These are phyloP conservation scores for Dendrolimus punctatus DNA, from an alignment of 1,140 invertebrate species.

Conservation along the genomic window DNA sequence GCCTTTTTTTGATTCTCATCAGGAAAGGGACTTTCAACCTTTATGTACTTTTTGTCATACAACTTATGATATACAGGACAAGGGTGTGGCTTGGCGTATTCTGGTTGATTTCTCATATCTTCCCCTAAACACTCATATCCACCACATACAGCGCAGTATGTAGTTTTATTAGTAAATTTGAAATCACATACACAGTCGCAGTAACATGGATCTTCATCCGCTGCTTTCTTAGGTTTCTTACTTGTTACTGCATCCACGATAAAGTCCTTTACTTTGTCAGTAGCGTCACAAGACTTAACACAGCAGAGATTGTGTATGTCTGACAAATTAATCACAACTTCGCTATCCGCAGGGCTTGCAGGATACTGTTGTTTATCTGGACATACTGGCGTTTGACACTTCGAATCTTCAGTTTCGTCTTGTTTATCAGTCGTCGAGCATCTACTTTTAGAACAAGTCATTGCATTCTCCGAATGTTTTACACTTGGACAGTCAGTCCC, in stretches of 20 bases:
- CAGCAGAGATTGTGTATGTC: slow-evolving; percentile 53
- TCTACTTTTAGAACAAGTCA: slow-evolving; percentile 36
- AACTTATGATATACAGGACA: slow-evolving; percentile 60
- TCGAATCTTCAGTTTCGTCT: slow-evolving; percentile 12
- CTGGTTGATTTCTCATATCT: slow-evolving; percentile 44
- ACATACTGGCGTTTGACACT: slow-evolving; percentile 30
- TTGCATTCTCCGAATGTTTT: slow-evolving; percentile 31
- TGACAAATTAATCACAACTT: slow-evolving; percentile 39
- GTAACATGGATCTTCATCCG: slow-evolving; percentile 39
- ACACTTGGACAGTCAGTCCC: slow-evolving; percentile 41
- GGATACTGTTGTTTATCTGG: slow-evolving; percentile 15
- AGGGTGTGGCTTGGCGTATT: slow-evolving; percentile 48
- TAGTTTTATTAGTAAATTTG: slow-evolving; percentile 50
- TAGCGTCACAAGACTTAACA: slow-evolving; percentile 47
- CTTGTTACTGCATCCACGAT: slow-evolving; percentile 35
- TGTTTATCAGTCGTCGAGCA: slow-evolving; percentile 30
- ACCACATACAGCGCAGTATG: slow-evolving; percentile 56
- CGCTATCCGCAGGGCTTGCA: slow-evolving; percentile 52
- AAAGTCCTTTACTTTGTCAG: slow-evolving; percentile 51
- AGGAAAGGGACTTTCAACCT: slow-evolving; percentile 41
- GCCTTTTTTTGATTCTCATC: slow-evolving; percentile 28
- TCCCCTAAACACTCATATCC: slow-evolving; percentile 56
- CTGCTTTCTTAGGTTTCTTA: slow-evolving; percentile 24
- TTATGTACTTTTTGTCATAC: slow-evolving; percentile 52
- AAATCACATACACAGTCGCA: slow-evolving; percentile 57